These are phyloP conservation scores for Lacanobia wlatinum DNA, from an alignment of 2,888 invertebrate genomes.

Conservation along the genomic window DNA sequence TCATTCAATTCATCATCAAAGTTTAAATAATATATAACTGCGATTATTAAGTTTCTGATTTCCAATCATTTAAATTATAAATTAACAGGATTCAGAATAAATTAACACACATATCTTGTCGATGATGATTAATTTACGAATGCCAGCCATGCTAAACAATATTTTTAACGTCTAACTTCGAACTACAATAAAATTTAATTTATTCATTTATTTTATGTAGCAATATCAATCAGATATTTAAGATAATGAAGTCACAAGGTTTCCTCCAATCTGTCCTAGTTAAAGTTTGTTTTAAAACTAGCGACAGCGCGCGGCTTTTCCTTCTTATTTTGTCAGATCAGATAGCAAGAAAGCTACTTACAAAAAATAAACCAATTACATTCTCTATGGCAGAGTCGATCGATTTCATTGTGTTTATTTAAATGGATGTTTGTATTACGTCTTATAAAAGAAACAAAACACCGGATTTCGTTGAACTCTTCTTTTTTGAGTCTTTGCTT, in stretches of 20 bases:
- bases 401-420: constrained; percentile 22
- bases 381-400: constrained; percentile 8
- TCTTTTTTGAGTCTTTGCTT: constrained; percentile 15
- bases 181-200: constrained; percentile 63
- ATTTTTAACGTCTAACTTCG: constrained; percentile 58
- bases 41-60: constrained; percentile 28
- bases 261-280: constrained; percentile 35
- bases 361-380: neutral
- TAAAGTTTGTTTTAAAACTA: constrained; percentile 1
- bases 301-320: neutral
- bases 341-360: neutral
- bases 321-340: neutral
- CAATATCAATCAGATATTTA: constrained; percentile 74
- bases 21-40: constrained; percentile 3
- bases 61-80: constrained; percentile 57
- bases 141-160: constrained; percentile 46
- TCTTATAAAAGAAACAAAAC: constrained; percentile 17
- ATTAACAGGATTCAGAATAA: constrained; percentile 63
- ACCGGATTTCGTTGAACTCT: neutral
- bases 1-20: constrained; percentile 3
- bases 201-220: constrained; percentile 69
- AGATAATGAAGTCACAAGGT: constrained; percentile 73
- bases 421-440: constrained; percentile 20
- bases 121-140: constrained; percentile 61
- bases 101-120: constrained; percentile 60